Base-by-base conservation (phyloP, 2,113 vertebrate genomes). In the Leucopsar rothschildi region DNA sequence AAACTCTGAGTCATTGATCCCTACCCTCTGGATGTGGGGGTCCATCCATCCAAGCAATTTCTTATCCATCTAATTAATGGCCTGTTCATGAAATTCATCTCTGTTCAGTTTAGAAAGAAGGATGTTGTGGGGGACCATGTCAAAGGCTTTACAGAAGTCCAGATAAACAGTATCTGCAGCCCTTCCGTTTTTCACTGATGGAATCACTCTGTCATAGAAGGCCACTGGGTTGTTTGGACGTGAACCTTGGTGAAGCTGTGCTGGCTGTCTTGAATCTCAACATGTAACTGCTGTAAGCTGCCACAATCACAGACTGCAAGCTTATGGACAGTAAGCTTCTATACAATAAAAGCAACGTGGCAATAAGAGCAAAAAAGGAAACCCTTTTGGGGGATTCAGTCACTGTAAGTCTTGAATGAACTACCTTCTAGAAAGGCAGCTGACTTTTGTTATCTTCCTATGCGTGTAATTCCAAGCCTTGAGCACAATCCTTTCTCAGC, bases 151-250 rank as follows among this genome's bases (percentile, higher is more conserved):
- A 44, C 27, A 81, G 77, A 73, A 52, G 53, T 14, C 23, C 15
- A 45, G 28, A 39, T 10, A 73, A 59, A 52, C 0, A 0, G 2
- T 15, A 59, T 44, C 33, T 52, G 18, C 21, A 52, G 44, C 37
- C 19, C 22, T 52, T 39, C 23, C 33, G 23, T 44, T 59, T 64
- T 50, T 49, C 31, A 50, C 25, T 49, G 35, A 42, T 23, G 35
- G 25, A 64, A 21, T 64, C 21, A 9, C 17, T 31, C 42, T 37
- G 23, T 20, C 52, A 45, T 1, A 59, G 23, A 73, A 81, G 23
- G 37, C 19, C 60, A 37, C 10, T 44, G 44, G 18, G 37, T 3
- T 44, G 31, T 14, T 50, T 15, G 50, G 59, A 59, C 18, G 73
- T 15, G 33, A 59, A 27, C 52, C 44, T 16, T 33, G 59, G 22